phyloP scores from a whole-genome alignment of 64 coral and sea anemone genomes.

The Porites lutea region DNA sequence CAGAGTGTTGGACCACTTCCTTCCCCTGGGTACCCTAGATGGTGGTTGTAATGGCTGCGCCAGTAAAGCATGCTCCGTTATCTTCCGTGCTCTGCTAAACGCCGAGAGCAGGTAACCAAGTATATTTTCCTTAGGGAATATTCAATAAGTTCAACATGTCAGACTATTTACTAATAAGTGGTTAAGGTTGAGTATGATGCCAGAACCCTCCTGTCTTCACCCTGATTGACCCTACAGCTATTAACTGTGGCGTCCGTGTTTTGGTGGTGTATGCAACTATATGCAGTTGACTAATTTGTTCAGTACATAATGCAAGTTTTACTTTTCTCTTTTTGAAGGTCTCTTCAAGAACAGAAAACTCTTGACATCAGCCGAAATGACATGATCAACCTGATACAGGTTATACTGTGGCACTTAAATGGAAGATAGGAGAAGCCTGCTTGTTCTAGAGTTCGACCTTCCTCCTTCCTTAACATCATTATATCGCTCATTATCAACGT shows the following conservation, averaged over 20 bases:
- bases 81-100: slow-evolving; percentile 34
- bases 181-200: too few relatives aligned
- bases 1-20: slow-evolving; percentile 39
- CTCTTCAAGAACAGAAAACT: background rate
- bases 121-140: background rate
- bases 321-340: background rate
- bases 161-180: too few relatives aligned
- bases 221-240: too few relatives aligned
- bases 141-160: background rate
- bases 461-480: too few relatives aligned
- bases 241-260: too few relatives aligned
- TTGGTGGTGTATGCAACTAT: too few relatives aligned
- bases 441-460: too few relatives aligned
- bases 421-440: too few relatives aligned
- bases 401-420: background rate
- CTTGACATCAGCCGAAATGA: slow-evolving; percentile 16
- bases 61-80: slow-evolving; percentile 47
- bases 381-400: slow-evolving; percentile 36
- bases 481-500: too few relatives aligned
- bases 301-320: background rate
- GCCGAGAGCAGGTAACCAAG: slow-evolving; percentile 1
- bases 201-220: too few relatives aligned
- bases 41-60: slow-evolving; percentile 48
- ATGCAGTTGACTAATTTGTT: too few relatives aligned
- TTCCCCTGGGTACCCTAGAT: slow-evolving; percentile 15